Conservation (phyloP, 2,888 invertebrate species). For the Scaptomyza caliginosa region DNA sequence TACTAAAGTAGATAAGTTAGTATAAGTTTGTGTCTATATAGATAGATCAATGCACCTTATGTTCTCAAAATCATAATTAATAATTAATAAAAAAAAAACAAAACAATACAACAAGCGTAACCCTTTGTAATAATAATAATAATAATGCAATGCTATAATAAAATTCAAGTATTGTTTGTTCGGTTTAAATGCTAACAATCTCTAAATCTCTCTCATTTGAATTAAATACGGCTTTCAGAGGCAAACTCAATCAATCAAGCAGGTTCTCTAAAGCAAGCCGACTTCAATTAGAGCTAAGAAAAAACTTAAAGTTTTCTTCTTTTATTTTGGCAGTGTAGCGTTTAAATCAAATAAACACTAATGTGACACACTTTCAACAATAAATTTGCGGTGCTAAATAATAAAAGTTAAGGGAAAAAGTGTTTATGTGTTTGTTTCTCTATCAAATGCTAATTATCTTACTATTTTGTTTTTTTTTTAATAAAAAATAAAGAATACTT, state of each 20-base stretch:
- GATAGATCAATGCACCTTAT: conserved; percentile 66
- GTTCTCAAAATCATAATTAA: conserved; percentile 44
- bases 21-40: conserved; percentile 41
- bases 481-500: conserved; percentile 24
- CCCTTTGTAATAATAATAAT: conserved; percentile 26
- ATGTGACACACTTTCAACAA: background rate
- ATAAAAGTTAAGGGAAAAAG: background rate
- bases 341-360: conserved; percentile 20
- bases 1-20: conserved; percentile 37
- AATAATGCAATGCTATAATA: conserved; percentile 19
- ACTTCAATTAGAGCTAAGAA: conserved; percentile 15
- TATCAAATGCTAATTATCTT: conserved; percentile 3
- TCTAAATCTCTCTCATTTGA: conserved; percentile 74
- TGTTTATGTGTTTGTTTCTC: background rate
- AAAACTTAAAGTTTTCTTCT: conserved; percentile 29
- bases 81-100: conserved; percentile 9
- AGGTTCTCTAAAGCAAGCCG: conserved; percentile 9
- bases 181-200: conserved; percentile 74
- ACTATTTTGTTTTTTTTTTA: background rate
- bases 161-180: conserved; percentile 44
- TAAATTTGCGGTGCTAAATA: conserved; percentile 1
- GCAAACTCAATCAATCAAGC: conserved; percentile 20
- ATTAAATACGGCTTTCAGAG: conserved; percentile 13
- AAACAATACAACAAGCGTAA: conserved; percentile 52
- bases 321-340: conserved; percentile 74